Evolutionary conservation across 1,140 invertebrate genomes (phyloP).

Genomic region (Hylyphantes graminicola): DNA sequence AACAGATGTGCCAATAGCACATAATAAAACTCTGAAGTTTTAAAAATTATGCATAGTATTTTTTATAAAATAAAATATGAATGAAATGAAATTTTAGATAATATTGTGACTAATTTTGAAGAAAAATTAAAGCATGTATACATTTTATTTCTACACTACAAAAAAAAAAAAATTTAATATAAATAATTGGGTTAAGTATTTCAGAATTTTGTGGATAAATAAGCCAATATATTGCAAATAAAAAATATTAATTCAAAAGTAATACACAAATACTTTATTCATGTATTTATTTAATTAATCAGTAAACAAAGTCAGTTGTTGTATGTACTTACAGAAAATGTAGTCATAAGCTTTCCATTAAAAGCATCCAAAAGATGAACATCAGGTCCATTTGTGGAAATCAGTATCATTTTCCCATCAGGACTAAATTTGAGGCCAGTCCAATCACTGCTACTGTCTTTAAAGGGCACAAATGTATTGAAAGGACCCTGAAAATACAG

Average conservation of each 20-base stretch:
- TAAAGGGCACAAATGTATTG: slow-evolving; percentile 89
- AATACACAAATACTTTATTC: not conserved
- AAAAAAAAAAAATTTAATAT: too few species aligned
- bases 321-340: slow-evolving; percentile 73
- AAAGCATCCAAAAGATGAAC: slow-evolving; percentile 96
- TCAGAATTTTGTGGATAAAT: not conserved
- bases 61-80: too few species aligned
- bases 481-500: slow-evolving; percentile 79
- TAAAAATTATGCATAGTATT: too few species aligned
- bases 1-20: too few species aligned
- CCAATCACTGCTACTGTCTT: slow-evolving; percentile 93
- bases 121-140: too few species aligned
- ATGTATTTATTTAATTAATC: not conserved
- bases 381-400: slow-evolving; percentile 95
- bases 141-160: too few species aligned
- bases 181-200: too few species aligned
- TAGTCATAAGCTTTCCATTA: slow-evolving; percentile 92
- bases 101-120: too few species aligned
- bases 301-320: not conserved
- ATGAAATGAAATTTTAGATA: too few species aligned
- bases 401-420: slow-evolving; percentile 96
- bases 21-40: too few species aligned
- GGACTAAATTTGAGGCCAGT: slow-evolving; percentile 96
- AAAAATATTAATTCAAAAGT: not conserved
- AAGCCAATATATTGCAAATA: not conserved